Base-by-base conservation (phyloP, 2,113 vertebrate species). In the Psephotus haematonotus region DNA sequence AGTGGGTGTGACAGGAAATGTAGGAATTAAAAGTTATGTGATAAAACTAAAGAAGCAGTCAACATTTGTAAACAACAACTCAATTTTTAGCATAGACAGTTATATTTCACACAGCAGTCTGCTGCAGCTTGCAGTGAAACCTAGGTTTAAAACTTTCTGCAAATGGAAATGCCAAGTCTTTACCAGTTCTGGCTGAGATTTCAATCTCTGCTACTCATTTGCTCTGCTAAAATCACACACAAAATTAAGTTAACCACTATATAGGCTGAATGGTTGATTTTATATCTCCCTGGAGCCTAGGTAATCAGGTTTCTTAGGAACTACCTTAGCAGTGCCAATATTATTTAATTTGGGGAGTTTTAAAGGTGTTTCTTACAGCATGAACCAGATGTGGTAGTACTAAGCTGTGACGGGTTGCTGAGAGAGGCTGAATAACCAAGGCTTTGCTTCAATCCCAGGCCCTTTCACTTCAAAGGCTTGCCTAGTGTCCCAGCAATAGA, bases 201-300 rank as follows among this genome's bases (percentile, higher is more conserved):
- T 94, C 60, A 69, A 71, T 83, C 88, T 93, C 74, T 59, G 2
- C 55, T 86, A 33, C 76, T 83, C 39, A 52, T 94, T 90, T 93
- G 82, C 80, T 82, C 80, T 75, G 59, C 72, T 70, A 71, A 83
- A 90, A 83, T 78, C 76, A 71, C 1, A 60, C 69, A 75, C 31
- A 52, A 84, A 93, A 88, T 86, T 71, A 86, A 92, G 44, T 43
- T 81, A 96, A 94, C 82, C 39, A 35, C 60, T 70, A 55, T 11
- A 44, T 11, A 85, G 49, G 63, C 68, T 86, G 43, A 91, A 75
- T 9, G 79, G 72, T 41, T 90, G 13, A 47, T 93, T 93, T 92
- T 86, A 10, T 35, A 60, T 63, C 76, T 92, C 92, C 80, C 69
- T 41, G 37, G 33, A 96, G 68, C 63, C 49, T 62, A 69, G 50